Evolutionary conservation across 2,113 vertebrate genomes (phyloP).

Genomic region (Perca fluviatilis): DNA sequence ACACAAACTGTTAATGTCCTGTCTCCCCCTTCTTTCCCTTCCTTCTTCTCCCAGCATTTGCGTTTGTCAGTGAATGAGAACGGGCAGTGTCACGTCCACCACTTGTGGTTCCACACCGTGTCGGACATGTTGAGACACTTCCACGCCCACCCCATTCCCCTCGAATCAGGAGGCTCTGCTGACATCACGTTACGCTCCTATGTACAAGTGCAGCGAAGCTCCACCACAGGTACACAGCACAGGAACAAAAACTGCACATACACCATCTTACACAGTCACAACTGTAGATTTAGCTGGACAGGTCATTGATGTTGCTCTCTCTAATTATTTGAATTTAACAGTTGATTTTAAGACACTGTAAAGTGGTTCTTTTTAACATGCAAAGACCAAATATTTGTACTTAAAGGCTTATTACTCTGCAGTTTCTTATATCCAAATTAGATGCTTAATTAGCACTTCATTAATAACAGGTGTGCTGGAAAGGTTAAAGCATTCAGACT

Average conservation of each 20-base stretch:
- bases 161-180: constrained; percentile 95
- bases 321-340: background rate
- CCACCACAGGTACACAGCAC: constrained; percentile 81
- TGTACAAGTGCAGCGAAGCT: constrained; percentile 88
- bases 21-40: background rate
- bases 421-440: background rate
- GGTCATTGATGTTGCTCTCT: background rate
- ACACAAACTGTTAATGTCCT: background rate
- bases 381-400: background rate
- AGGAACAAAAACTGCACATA: background rate
- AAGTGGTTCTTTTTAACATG: background rate
- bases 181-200: constrained; percentile 97
- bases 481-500: background rate
- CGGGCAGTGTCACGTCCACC: constrained; percentile 97
- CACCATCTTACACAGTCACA: background rate
- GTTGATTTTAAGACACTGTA: background rate
- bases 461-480: background rate
- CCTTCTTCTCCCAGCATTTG: constrained; percentile 87
- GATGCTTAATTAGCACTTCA: background rate
- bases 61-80: constrained; percentile 95
- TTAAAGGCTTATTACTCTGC: background rate
- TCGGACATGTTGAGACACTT: constrained; percentile 98
- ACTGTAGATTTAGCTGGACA: background rate
- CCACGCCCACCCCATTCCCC: constrained; percentile 95
- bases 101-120: constrained; percentile 98